Evolutionary conservation across 2,888 invertebrate genomes (phyloP).

Genomic region (Ypsolopha scabrella): DNA sequence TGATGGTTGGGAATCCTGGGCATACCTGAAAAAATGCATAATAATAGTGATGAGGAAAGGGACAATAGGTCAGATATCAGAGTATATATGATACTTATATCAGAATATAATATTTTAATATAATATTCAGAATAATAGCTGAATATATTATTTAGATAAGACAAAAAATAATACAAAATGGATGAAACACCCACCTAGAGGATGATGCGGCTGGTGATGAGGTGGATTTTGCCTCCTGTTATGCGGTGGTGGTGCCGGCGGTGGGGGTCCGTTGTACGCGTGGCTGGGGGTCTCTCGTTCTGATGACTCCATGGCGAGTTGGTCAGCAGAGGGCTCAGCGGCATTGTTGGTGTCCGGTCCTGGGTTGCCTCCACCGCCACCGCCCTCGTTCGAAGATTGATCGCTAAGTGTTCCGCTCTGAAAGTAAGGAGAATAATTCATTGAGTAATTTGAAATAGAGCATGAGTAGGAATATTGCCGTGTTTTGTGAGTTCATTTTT

Average conservation of each 20-base stretch:
- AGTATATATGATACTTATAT: too few species aligned
- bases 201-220: conserved; percentile 72
- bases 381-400: conserved; percentile 56
- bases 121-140: too few species aligned
- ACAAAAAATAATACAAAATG: too few species aligned
- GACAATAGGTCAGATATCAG: too few species aligned
- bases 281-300: conserved; percentile 72
- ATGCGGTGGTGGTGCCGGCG: conserved; percentile 74
- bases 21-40: conserved; percentile 39
- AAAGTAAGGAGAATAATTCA: conserved; percentile 14
- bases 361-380: conserved; percentile 63
- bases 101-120: too few species aligned
- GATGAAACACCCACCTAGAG: conserved; percentile 36
- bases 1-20: conserved; percentile 63
- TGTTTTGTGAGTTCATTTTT: too few species aligned
- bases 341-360: conserved; percentile 68
- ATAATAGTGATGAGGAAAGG: not conserved
- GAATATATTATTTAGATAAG: too few species aligned
- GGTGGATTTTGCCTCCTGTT: conserved; percentile 80
- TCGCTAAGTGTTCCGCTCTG: conserved; percentile 56
- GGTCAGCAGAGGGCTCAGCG: conserved; percentile 73
- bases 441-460: too few species aligned
- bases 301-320: conserved; percentile 78
- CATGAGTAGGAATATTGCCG: too few species aligned
- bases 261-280: conserved; percentile 64